Evolutionary conservation across 2,888 invertebrate species (phyloP), one percentile per base, ranked within the genome.

Genomic region (Oegoconia quadripuncta): DNA sequence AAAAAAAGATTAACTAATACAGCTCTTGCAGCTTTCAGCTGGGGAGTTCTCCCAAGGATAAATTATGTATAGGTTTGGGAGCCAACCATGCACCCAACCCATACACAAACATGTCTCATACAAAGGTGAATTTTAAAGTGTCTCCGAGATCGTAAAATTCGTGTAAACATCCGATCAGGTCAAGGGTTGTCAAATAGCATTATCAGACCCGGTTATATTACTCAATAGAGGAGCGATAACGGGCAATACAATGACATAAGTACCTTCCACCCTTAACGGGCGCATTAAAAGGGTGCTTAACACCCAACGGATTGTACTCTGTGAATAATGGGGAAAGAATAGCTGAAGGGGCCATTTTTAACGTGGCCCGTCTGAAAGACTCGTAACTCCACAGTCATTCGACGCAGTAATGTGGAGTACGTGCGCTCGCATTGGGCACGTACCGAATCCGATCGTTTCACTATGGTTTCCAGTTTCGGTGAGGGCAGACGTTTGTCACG

Each of bases 261-360:
- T 68, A 67, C 65, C 20, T 69, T 57, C 62, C 62, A 59, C 12
- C 67, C 65, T 64, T 71, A 64, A 66, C 62, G 59, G 62, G 51
- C 52, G 55, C 68, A 73, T 74, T 74, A 74, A 74, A 68, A 68
- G 60, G 71, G 73, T 65, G 57, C 72, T 74, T 66, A 69, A 64
- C 72, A 71, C 70, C 60, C 67, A 57, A 53, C 66, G 70, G 70
- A 73, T 72, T 73, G 71, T 50, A 58, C 51, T 50, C 67, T 69
- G 74, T 75, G 72, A 76, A 75, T 77, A 76, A 77, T 75, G 68
- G 71, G 64, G 43, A 65, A 70, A 74, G 71, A 70, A 74, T 77
- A 68, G 76, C 71, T 69, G 52, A 59, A 63, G 69, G 55, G 57
- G 56, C 59, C 63, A 65, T 69, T 72, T 73, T 74, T 72, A 73